These are phyloP conservation scores for Ctenopoma kingsleyae DNA, from an alignment of 2,797 vertebrate species.

Conservation along the genomic window DNA sequence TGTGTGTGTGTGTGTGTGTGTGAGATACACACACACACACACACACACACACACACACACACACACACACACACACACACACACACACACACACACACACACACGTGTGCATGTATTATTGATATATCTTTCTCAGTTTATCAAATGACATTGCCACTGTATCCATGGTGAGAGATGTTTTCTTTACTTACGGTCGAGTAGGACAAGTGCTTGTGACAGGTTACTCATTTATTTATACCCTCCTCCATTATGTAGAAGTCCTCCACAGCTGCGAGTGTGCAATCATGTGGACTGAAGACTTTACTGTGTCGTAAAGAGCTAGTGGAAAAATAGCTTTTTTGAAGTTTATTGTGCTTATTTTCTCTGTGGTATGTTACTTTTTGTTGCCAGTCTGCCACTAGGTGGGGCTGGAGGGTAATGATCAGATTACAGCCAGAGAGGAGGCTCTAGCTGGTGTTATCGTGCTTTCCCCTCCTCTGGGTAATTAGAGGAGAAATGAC, in stretches of 20 bases:
- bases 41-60: too few relatives aligned
- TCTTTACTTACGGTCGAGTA: too few relatives aligned
- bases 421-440: slow-evolving; percentile 19
- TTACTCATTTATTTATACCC: neutral
- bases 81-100: too few relatives aligned
- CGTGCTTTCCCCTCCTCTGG: slow-evolving; percentile 58
- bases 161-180: neutral
- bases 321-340: neutral
- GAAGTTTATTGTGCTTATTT: neutral
- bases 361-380: neutral
- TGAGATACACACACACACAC: too few relatives aligned
- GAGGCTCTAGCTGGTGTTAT: slow-evolving; percentile 36
- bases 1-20: too few relatives aligned
- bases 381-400: slow-evolving; percentile 61
- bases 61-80: too few relatives aligned
- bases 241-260: neutral
- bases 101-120: too few relatives aligned
- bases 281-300: neutral
- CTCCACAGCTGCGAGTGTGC: neutral
- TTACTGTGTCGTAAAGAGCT: neutral
- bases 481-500: slow-evolving; percentile 79
- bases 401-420: slow-evolving; percentile 68
- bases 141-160: neutral
- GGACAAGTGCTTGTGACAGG: neutral
- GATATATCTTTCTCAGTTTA: too few relatives aligned